A percentile compares a stretch with the other conserved stretches of the same genome.
Evolutionary conservation across 1,140 invertebrate genomes (phyloP).

Genomic region (Drosophila auraria): DNA sequence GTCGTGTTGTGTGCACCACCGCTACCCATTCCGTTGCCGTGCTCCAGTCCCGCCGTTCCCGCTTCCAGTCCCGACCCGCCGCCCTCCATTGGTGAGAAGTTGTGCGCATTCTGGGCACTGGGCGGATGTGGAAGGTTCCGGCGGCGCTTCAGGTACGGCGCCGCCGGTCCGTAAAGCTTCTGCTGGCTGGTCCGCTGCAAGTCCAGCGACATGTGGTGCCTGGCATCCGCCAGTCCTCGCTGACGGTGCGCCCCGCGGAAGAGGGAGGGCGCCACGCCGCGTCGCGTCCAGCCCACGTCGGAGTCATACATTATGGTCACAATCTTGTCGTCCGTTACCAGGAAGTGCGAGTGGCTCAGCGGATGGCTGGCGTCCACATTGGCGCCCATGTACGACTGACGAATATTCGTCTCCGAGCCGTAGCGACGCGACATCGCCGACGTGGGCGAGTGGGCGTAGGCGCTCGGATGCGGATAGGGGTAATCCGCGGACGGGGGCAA

Average conservation of each 20-base stretch:
- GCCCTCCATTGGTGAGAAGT: conserved; percentile 79
- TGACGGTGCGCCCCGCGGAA: conserved; percentile 68
- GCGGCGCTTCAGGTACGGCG: conserved; percentile 74
- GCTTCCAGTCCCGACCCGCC: conserved; percentile 27
- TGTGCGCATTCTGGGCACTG: conserved; percentile 82
- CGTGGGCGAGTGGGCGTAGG: conserved; percentile 37
- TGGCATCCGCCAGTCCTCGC: conserved; percentile 53
- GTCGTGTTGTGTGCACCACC: conserved; percentile 59
- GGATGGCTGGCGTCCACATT: conserved; percentile 75
- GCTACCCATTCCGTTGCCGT: conserved; percentile 48
- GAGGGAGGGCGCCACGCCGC: conserved; percentile 73
- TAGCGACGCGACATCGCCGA: conserved; percentile 68
- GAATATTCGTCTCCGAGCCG: conserved; percentile 82
- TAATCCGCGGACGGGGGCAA: conserved; percentile 33
- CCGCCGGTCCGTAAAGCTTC: conserved; percentile 76
- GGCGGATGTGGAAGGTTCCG: conserved; percentile 81
- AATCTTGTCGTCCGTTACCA: conserved; percentile 85
- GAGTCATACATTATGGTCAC: conserved; percentile 85
- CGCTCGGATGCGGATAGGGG: conserved; percentile 36
- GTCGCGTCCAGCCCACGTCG: conserved; percentile 85
- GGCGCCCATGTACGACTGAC: conserved; percentile 83
- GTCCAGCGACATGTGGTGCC: conserved; percentile 80
- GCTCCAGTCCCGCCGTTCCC: conserved; percentile 29
- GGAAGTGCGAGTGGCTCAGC: conserved; percentile 84
- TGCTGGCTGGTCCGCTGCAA: conserved; percentile 79